A percentile compares a stretch with the other conserved stretches of the same genome.
Conservation (phyloP, 1,140 invertebrate genomes). For the Metopolophium dirhodum region DNA sequence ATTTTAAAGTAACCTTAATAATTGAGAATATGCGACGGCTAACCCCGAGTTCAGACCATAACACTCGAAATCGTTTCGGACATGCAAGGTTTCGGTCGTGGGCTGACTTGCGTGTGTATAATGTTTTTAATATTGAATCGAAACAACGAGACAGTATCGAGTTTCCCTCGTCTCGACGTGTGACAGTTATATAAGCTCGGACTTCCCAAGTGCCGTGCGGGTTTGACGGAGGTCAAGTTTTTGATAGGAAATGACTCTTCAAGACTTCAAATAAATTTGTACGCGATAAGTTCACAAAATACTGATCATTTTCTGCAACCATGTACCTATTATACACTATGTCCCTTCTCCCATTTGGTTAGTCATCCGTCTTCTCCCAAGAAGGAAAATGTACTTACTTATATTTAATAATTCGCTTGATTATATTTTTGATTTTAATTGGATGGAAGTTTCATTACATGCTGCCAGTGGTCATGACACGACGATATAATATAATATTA, state of each 20-base stretch:
- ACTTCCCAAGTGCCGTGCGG: not conserved
- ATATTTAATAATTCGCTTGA: not conserved
- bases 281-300: not conserved
- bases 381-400: not conserved
- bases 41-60: not conserved
- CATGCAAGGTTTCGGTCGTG: too few species aligned
- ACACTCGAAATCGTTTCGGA: not conserved
- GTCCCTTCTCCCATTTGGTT: not conserved
- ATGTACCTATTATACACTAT: not conserved
- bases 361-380: not conserved
- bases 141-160: not conserved
- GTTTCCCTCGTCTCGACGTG: not conserved
- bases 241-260: not conserved
- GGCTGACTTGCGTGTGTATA: not conserved
- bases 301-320: not conserved
- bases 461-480: not conserved
- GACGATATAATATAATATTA: not conserved
- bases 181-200: slow-evolving; percentile 29
- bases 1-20: not conserved
- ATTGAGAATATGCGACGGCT: not conserved
- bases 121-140: not conserved
- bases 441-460: not conserved
- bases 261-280: not conserved
- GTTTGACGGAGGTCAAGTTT: slow-evolving; percentile 24
- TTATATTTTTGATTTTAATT: not conserved